Evolutionary conservation across 2,888 invertebrate genomes (phyloP), one percentile per base, ranked within the genome.

Genomic region (Torymus aiolomorphi): DNA sequence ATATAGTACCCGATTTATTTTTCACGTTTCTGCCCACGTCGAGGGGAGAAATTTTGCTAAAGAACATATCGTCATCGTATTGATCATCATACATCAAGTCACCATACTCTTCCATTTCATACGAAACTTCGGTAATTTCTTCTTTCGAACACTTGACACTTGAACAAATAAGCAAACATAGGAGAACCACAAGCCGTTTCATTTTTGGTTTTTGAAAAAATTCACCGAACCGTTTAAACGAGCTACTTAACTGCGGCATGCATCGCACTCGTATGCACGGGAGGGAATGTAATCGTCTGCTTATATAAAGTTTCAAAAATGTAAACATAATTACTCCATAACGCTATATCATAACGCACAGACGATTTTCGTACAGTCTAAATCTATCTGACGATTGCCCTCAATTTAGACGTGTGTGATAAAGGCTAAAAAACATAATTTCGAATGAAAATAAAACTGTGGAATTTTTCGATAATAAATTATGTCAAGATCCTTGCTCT

Each of bases 11-110:
- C 14, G 51, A 2, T 14, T 20, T 20, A 18, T 61, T 52, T 12
- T 18, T 63, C 16, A n/a, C 5, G 62, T 14, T 24, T n/a, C 31
- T 62, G 31, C 14, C 31, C 62, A 18, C 54, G 14, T 63, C 63
- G 16, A 63, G n/a, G 3, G 24, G 24, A n/a, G 51, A 4, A 20
- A 71, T 12, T 51, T 71, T 51, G 2, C n/a, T 62, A n/a, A 76
- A 76, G 13, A 76, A 76, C 52, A 59, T 52, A 14, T 62, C 62
- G 31, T 61, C 31, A 16, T 67, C 61, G 62, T 76, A 69, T 0
- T 11, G 5, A 14, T 65, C 65, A 4, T 74, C 74, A 14, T 57
- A 63, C 13, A 56, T n/a, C 13, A 24, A 54, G 31, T 67, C 54
- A 52, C 57, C 69, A 70, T 69, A 42, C 8, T 42, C 42, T 42